phyloP scores from a whole-genome alignment of 92 coral and sea anemone genomes.

The Porites cylindrica region DNA sequence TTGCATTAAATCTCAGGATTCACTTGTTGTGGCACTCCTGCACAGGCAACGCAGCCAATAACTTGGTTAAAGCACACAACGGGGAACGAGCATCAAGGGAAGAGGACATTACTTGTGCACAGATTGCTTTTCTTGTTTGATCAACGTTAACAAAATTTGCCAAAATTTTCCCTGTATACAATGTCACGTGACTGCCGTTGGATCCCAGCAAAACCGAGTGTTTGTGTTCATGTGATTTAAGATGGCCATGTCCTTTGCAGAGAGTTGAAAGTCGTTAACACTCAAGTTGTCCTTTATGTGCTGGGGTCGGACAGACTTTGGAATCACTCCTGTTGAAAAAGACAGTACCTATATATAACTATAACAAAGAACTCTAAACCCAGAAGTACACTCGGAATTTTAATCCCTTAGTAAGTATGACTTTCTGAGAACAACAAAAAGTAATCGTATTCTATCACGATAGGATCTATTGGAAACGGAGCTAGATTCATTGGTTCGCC shows the following conservation, averaged over 20 bases:
- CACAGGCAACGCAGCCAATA: too few relatives aligned
- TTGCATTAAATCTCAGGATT: too few relatives aligned
- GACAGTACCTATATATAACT: not conserved
- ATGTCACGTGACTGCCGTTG: conserved; percentile 65
- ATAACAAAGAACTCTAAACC: too few relatives aligned
- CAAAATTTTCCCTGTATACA: too few relatives aligned
- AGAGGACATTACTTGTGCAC: not conserved
- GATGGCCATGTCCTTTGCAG: conserved; percentile 69
- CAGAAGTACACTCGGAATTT: too few relatives aligned
- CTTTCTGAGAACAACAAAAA: too few relatives aligned
- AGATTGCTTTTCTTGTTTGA: not conserved
- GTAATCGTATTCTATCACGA: too few relatives aligned
- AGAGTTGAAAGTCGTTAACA: conserved; percentile 65
- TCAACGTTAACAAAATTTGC: not conserved
- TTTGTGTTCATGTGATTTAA: conserved; percentile 66
- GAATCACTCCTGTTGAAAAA: conserved; percentile 73
- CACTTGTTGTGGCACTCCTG: too few relatives aligned
- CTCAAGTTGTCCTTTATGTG: conserved; percentile 79
- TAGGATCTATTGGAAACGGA: too few relatives aligned
- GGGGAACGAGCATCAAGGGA: not conserved
- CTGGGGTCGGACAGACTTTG: conserved; percentile 82
- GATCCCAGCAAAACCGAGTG: conserved; percentile 89
- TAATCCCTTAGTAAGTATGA: too few relatives aligned
- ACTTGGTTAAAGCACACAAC: too few relatives aligned
- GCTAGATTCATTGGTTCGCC: too few relatives aligned